A percentile compares a stretch with the other conserved stretches of the same genome.
Evolutionary conservation across 2,113 vertebrate species (phyloP).

Genomic region (Phalacrocorax aristotelis): DNA sequence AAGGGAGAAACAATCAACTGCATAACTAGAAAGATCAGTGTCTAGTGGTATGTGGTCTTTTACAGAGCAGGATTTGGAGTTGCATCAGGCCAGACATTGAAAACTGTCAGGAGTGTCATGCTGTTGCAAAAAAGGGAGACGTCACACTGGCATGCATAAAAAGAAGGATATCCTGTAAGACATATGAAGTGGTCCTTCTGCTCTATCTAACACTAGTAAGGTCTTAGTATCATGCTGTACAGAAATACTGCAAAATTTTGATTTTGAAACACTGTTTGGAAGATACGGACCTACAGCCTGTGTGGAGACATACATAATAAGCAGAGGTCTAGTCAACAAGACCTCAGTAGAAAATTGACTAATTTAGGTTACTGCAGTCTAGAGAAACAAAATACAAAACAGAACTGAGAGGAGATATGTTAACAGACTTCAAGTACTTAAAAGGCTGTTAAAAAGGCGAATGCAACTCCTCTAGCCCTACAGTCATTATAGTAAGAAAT

Average conservation of each 20-base stretch:
- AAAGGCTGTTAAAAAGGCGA: neutral
- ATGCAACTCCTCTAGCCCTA: neutral
- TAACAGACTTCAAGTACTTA: neutral
- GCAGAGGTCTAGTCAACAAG: neutral
- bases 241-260: neutral
- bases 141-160: neutral
- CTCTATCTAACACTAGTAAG: neutral
- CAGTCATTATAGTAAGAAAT: neutral
- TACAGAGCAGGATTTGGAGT: neutral
- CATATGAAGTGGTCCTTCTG: neutral
- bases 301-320: neutral
- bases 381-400: neutral
- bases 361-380: neutral
- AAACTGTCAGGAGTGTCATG: neutral
- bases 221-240: neutral
- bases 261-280: neutral
- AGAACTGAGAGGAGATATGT: neutral
- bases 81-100: neutral
- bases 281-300: rapidly evolving
- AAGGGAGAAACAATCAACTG: neutral
- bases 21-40: neutral
- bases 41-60: neutral
- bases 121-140: neutral
- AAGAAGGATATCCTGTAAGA: neutral
- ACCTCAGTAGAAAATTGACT: neutral